These are phyloP conservation scores for Hydrozoanthus gracilis DNA, from an alignment of 92 coral and sea anemone species.

Conservation along the genomic window DNA sequence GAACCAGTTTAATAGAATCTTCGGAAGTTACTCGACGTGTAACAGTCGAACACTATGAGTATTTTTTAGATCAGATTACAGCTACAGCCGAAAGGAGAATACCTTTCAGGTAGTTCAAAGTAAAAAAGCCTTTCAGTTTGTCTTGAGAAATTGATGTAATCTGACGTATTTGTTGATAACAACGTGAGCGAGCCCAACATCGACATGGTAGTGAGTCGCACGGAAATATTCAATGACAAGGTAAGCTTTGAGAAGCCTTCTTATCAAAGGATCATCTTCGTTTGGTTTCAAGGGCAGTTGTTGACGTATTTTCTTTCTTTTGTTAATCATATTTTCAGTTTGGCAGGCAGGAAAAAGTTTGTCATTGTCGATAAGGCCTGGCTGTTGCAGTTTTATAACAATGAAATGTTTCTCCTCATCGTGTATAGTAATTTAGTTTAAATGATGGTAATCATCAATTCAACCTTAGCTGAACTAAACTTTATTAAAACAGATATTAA, in stretches of 20 bases:
- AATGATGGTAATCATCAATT: not conserved
- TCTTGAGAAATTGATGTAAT: not conserved
- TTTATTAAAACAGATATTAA: not conserved
- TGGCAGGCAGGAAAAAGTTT: not conserved
- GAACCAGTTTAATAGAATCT: not conserved
- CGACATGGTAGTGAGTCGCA: not conserved
- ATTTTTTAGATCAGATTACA: not conserved
- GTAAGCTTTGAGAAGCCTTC: not conserved
- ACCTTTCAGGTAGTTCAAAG: not conserved
- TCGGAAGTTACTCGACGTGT: not conserved
- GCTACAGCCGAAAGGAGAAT: constrained; percentile 4
- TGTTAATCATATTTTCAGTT: not conserved
- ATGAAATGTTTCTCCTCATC: not conserved
- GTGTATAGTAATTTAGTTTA: not conserved
- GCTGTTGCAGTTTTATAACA: not conserved
- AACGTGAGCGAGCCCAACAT: constrained; percentile 11
- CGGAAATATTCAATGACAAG: not conserved
- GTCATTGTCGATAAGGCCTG: not conserved
- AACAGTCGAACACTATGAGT: not conserved
- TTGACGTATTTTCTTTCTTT: not conserved
- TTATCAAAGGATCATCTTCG: not conserved
- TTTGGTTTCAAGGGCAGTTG: not conserved
- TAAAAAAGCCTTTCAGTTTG: constrained; percentile 4
- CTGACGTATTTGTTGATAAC: not conserved
- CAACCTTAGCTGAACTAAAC: not conserved